phyloP scores from a whole-genome alignment of 2,113 vertebrate genomes.

The Chloroceryle aenea region DNA sequence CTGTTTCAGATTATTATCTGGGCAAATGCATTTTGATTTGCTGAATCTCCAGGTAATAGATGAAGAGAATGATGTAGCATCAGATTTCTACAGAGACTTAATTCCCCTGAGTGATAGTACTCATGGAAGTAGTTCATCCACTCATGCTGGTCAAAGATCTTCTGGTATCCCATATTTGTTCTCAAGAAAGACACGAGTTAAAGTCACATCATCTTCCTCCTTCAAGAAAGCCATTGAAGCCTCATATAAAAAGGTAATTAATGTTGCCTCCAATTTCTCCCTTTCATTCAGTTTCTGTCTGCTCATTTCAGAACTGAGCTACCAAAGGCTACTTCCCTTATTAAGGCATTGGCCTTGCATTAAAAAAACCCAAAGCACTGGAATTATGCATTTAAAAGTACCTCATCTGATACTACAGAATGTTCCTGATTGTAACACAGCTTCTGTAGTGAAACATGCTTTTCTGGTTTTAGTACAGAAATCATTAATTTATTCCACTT shows the following conservation, averaged over 20 bases:
- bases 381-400: neutral
- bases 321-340: neutral
- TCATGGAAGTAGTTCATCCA: accelerated
- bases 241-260: slow-evolving; percentile 81
- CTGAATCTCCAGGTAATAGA: slow-evolving; percentile 75
- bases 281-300: neutral
- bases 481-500: neutral
- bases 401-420: neutral
- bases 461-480: neutral
- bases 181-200: neutral
- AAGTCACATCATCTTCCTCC: neutral
- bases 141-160: accelerated
- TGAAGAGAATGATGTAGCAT: slow-evolving; percentile 76
- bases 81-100: slow-evolving; percentile 75
- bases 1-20: neutral
- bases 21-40: neutral
- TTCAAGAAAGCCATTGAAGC: slow-evolving; percentile 81
- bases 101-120: neutral
- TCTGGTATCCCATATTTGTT: slow-evolving; percentile 62
- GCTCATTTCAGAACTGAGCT: neutral
- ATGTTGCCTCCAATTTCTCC: neutral
- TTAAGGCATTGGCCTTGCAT: neutral
- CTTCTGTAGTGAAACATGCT: neutral
- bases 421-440: neutral
- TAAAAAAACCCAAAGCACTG: neutral